Evolutionary conservation across 2,888 invertebrate genomes (phyloP), one percentile per base, ranked within the genome.

Genomic region (Agriotes lineatus): DNA sequence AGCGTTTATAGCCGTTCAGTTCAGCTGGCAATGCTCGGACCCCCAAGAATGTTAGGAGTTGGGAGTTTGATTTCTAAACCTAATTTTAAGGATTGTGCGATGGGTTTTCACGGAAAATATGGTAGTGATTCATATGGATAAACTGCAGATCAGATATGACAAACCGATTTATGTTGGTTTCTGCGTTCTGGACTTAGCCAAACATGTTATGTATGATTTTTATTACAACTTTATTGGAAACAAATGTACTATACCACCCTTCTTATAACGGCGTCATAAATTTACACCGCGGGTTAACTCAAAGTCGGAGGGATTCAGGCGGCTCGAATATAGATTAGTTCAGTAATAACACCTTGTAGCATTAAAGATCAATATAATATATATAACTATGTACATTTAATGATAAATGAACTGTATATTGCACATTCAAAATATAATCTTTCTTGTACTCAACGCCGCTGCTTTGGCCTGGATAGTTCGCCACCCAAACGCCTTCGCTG

Each of bases 91-190:
- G 66, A 63, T 62, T 58, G 58, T 9, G 61, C 48, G n/a, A n/a
- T n/a, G n/a, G 2, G 63, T 66, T 25, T 71, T 72, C 14, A 64
- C 45, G 20, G 22, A 57, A 39, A 45, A 70, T 56, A 58, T 71
- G 44, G 52, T 62, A 6, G 35, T 64, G 9, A 72, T 72, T 54
- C 70, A 70, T 56, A 63, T 73, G 68, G 59, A 68, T 16, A 62
- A 39, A 61, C 56, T 70, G 9, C 50, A 71, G 35, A 61, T 70
- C n/a, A 58, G 33, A 22, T 72, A 70, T 16, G 71, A 72, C 30
- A 75, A 75, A 61, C 73, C 73, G 1, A 72, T 74, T 19, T 72
- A 73, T 39, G 57, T 71, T 6, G 72, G 75, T 7, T 64, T 72
- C 45, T 14, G 62, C 39, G 67, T 76, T 57, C 61, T 74, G 37